These are phyloP conservation scores for Ennomos erosarius DNA, from an alignment of 2,888 invertebrate species.

Conservation along the genomic window DNA sequence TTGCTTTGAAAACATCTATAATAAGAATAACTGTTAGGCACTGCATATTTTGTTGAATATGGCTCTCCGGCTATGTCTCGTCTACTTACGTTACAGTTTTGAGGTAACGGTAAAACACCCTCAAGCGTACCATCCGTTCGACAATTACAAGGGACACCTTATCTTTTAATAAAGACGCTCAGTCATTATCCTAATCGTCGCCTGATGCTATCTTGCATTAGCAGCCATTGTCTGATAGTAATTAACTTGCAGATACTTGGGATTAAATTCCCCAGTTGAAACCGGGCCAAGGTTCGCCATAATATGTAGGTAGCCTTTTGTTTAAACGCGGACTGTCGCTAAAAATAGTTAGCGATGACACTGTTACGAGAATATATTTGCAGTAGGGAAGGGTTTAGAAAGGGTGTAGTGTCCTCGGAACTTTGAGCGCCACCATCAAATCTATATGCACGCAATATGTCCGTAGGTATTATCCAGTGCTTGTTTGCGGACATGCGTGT, in stretches of 20 bases:
- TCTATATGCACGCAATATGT: too few relatives aligned
- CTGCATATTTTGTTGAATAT: too few relatives aligned
- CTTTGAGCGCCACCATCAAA: too few relatives aligned
- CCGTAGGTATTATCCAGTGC: too few relatives aligned
- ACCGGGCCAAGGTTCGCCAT: conserved; percentile 36
- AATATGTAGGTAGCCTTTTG: conserved; percentile 25
- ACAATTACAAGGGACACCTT: conserved; percentile 35
- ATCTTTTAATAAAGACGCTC: conserved; percentile 34
- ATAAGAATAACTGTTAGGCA: too few relatives aligned
- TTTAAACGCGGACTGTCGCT: conserved; percentile 17
- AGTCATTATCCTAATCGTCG: conserved; percentile 47
- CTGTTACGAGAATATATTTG: not conserved
- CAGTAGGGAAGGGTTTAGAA: not conserved
- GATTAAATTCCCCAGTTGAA: conserved; percentile 26
- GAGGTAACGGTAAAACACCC: conserved; percentile 17
- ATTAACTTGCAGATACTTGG: conserved; percentile 39
- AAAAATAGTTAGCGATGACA: conserved; percentile 25
- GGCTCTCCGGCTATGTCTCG: too few relatives aligned
- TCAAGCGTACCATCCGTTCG: conserved; percentile 11
- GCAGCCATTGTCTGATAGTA: conserved; percentile 46
- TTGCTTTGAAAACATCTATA: not conserved
- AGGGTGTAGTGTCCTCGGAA: not conserved
- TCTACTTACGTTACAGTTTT: not conserved
- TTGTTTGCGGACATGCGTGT: too few relatives aligned
- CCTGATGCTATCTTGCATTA: conserved; percentile 44